A percentile compares a stretch with the other conserved stretches of the same genome.
Evolutionary conservation across 2,113 vertebrate genomes (phyloP).

Genomic region (Pterocles gutturalis): DNA sequence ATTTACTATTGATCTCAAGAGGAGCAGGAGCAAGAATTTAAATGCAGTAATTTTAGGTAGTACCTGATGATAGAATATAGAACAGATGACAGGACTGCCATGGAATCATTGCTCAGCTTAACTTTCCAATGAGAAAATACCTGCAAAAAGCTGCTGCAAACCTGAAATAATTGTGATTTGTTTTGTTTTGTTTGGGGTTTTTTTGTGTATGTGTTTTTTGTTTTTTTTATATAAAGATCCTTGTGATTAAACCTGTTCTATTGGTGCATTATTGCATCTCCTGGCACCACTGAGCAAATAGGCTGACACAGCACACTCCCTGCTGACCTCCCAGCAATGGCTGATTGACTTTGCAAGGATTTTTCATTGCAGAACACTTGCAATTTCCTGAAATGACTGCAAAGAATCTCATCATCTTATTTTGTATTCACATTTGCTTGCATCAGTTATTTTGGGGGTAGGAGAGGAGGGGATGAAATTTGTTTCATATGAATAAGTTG

Average conservation of each 20-base stretch:
- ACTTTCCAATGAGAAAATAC: neutral
- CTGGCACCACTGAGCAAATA: slow-evolving; percentile 25
- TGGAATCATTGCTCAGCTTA: neutral
- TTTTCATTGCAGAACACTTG: slow-evolving; percentile 61
- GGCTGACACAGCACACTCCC: slow-evolving; percentile 49
- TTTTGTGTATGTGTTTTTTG: neutral
- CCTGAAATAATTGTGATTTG: neutral
- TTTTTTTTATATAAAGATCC: neutral
- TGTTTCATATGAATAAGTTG: slow-evolving; percentile 3
- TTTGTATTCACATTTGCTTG: slow-evolving; percentile 19
- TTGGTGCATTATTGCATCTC: slow-evolving; percentile 5
- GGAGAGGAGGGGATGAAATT: neutral
- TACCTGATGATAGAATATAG: neutral
- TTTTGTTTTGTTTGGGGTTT: neutral
- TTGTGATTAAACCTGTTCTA: slow-evolving; percentile 31
- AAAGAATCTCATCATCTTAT: slow-evolving; percentile 42
- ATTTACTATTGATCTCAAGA: neutral
- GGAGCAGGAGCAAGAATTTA: neutral
- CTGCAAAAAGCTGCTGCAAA: neutral
- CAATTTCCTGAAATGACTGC: slow-evolving; percentile 62
- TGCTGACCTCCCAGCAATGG: slow-evolving; percentile 8
- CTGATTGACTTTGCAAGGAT: slow-evolving; percentile 59
- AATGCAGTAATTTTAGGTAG: neutral
- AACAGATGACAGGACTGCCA: neutral
- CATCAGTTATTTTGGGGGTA: neutral